A percentile compares a stretch with the other conserved stretches of the same genome.
phyloP scores from a whole-genome alignment of 2,888 invertebrate genomes.

The Hyles lineata region DNA sequence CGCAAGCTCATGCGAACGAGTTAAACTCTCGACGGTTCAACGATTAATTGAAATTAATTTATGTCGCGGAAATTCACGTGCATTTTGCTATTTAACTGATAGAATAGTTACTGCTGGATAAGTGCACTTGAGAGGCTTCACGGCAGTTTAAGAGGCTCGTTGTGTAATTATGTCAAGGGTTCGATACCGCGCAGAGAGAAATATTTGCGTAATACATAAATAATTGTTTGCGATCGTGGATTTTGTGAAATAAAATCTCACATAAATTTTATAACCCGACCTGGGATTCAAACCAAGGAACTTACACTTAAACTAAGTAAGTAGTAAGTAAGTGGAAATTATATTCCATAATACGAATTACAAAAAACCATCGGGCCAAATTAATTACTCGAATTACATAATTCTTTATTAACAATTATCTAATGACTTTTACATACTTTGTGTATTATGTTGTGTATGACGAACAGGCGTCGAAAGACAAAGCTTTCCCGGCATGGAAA shows the following conservation, averaged over 20 bases:
- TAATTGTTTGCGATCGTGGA: neutral
- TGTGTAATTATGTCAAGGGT: too few relatives aligned
- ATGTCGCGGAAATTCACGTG: neutral
- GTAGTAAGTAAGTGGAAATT: too few relatives aligned
- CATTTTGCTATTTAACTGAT: neutral
- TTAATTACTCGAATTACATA: too few relatives aligned
- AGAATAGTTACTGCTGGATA: neutral
- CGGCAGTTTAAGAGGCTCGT: too few relatives aligned
- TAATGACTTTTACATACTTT: neutral
- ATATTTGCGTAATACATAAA: neutral
- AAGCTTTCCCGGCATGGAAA: neutral
- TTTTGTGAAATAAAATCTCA: neutral
- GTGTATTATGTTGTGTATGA: neutral
- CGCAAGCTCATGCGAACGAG: neutral
- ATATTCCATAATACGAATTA: too few relatives aligned
- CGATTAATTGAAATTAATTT: neutral
- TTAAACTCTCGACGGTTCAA: slow-evolving; percentile 4
- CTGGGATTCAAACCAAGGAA: too few relatives aligned
- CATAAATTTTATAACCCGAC: too few relatives aligned
- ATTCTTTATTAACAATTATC: neutral
- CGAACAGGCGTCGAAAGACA: neutral
- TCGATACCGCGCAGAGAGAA: too few relatives aligned
- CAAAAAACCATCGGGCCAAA: too few relatives aligned
- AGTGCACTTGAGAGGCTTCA: too few relatives aligned
- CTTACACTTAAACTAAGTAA: too few relatives aligned